These are phyloP conservation scores for Cherax destructor DNA, from an alignment of 1,140 invertebrate genomes.

Conservation along the genomic window DNA sequence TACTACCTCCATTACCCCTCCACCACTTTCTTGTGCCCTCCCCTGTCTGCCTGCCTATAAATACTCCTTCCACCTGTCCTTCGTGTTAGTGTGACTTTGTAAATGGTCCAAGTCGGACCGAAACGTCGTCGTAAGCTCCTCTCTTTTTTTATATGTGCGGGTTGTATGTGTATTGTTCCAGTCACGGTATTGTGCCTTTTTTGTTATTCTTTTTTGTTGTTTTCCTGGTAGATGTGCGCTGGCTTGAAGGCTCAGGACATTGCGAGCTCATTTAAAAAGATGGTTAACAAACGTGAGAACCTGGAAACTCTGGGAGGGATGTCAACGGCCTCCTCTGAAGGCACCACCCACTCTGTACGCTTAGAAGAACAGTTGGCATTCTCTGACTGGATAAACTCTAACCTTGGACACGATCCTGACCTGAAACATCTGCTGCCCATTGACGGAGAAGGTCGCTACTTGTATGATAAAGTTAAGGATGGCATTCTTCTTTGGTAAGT, in stretches of 20 bases:
- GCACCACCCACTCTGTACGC: conserved; percentile 85
- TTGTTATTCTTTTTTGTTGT: neutral
- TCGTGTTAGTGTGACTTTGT: too few relatives aligned
- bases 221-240: conserved; percentile 83
- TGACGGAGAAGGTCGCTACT: conserved; percentile 88
- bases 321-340: conserved; percentile 94
- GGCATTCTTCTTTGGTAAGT: conserved; percentile 95
- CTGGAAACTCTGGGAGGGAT: conserved; percentile 94
- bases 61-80: too few relatives aligned
- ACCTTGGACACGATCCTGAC: conserved; percentile 91
- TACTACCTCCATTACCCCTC: too few relatives aligned
- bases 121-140: too few relatives aligned
- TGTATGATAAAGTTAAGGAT: conserved; percentile 97
- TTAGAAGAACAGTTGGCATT: conserved; percentile 98
- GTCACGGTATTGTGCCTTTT: too few relatives aligned
- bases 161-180: too few relatives aligned
- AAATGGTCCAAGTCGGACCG: too few relatives aligned
- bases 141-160: too few relatives aligned
- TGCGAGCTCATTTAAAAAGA: conserved; percentile 92
- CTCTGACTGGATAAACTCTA: conserved; percentile 98
- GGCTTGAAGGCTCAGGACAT: conserved; percentile 94
- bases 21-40: too few relatives aligned
- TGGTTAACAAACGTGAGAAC: conserved; percentile 94
- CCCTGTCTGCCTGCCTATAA: too few relatives aligned
- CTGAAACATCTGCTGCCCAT: conserved; percentile 93